A percentile compares a stretch with the other conserved stretches of the same genome.
Conservation (phyloP, 1,140 invertebrate species). For the Saccostrea echinata region DNA sequence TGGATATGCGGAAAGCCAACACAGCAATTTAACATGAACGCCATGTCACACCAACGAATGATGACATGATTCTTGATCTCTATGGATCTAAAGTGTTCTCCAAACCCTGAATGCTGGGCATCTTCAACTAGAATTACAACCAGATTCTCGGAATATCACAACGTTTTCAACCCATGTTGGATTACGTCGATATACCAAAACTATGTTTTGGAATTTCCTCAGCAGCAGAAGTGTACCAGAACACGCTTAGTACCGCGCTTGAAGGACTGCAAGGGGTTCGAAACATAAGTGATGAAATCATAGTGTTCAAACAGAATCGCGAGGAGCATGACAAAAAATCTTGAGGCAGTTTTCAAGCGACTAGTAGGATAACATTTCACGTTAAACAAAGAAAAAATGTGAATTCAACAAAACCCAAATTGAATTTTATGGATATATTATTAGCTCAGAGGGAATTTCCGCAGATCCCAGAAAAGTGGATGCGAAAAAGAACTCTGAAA, state of each 20-base stretch:
- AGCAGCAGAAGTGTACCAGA: constrained; percentile 64
- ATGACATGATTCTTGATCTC: constrained; percentile 48
- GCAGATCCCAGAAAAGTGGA: constrained; percentile 71
- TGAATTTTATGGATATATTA: constrained; percentile 28
- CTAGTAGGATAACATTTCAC: constrained; percentile 47
- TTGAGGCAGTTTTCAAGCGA: too few species aligned
- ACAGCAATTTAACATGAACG: constrained; percentile 52
- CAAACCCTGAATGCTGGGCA: constrained; percentile 58
- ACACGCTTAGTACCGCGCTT: constrained; percentile 43
- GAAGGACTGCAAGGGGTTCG: constrained; percentile 49
- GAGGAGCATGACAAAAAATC: constrained; percentile 62
- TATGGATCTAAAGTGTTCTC: constrained; percentile 54
- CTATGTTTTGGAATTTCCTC: constrained; percentile 59
- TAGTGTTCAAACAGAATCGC: constrained; percentile 44
- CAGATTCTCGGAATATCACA: constrained; percentile 56
- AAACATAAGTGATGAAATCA: too few species aligned
- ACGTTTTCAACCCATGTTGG: too few species aligned
- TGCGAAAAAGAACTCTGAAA: too few species aligned
- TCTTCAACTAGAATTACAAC: constrained; percentile 60
- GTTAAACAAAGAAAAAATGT: constrained; percentile 44
- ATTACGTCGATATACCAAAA: constrained; percentile 62
- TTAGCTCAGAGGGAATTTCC: constrained; percentile 39
- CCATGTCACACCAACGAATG: constrained; percentile 54
- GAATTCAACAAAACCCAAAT: too few species aligned
- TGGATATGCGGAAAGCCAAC: constrained; percentile 63